Percentiles rank a stretch among this genome's conserved stretches.
phyloP scores from a whole-genome alignment of 2,888 invertebrate species.

The Drosophila mulleri region DNA sequence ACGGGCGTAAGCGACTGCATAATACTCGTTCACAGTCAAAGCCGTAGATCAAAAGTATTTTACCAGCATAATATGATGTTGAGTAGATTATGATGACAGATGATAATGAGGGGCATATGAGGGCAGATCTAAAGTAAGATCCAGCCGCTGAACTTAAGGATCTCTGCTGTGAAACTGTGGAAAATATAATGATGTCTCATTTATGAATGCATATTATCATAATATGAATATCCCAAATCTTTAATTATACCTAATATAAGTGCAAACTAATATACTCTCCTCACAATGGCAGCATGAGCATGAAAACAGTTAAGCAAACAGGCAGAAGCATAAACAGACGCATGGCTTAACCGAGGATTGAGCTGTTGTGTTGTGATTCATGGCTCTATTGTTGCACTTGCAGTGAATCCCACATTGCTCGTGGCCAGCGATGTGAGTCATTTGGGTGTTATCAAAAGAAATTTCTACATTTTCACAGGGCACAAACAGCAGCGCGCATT shows the following conservation, averaged over 20 bases:
- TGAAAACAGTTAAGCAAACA: background rate
- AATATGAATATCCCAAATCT: too few relatives aligned
- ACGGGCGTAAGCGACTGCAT: background rate
- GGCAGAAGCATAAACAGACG: slow-evolving; percentile 3
- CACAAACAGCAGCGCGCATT: background rate
- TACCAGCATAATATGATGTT: background rate
- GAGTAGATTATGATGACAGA: background rate
- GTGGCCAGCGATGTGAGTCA: slow-evolving; percentile 32
- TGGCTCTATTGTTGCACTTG: slow-evolving; percentile 20
- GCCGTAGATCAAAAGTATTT: background rate
- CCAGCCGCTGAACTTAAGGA: background rate
- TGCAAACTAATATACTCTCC: background rate
- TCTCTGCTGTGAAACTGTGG: background rate
- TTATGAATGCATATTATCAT: too few relatives aligned
- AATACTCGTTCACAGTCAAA: background rate
- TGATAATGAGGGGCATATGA: background rate
- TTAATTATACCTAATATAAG: too few relatives aligned
- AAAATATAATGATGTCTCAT: too few relatives aligned
- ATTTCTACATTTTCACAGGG: background rate
- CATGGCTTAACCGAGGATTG: slow-evolving; percentile 6
- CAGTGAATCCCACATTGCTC: slow-evolving; percentile 10
- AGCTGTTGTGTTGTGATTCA: slow-evolving; percentile 24
- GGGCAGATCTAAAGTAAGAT: background rate
- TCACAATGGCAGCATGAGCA: background rate
- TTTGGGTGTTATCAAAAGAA: slow-evolving; percentile 9